Base-by-base conservation (phyloP, 2,113 vertebrate species). In the Alaudala cheleensis region DNA sequence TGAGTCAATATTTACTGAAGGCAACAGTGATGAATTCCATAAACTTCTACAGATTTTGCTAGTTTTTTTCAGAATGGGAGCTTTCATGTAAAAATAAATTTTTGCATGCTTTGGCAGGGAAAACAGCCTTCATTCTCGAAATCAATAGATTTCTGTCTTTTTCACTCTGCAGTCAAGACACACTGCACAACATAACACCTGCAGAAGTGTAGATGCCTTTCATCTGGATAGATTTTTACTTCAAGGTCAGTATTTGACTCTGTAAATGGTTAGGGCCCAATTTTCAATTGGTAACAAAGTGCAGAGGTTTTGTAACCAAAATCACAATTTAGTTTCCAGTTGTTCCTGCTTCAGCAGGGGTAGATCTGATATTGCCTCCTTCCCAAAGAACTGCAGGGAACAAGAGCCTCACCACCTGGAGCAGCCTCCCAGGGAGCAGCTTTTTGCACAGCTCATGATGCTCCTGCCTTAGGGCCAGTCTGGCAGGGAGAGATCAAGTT, bases 61-160 rank as follows among this genome's bases (percentile, higher is more conserved):
- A 4, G 6, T 64, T 81, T 81, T 81, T 50, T 76, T 78, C 53
- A 56, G 70, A 47, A 62, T 45, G 51, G 2, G 5, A 85, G 18
- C n/a, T 93, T 81, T 81, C 81, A 60, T 44, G 37, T 83, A 61
- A 92, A 92, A 82, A 85, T 53, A n/a, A 70, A 77, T 66, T 67
- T 33, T 94, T 76, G 77, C 53, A 81, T 12, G 14, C 71, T 74
- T 76, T 72, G 47, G 25, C 40, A 73, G 69, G 65, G 31, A 34
- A 87, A 90, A 12, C 54, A 88, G 22, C n/a, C 57, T 94, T 61
- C 23, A 39, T 92, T 69, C 54, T 12, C 40, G 56, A 90, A 72
- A 77, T 88, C 82, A 70, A 82, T 40, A 44, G 20, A 64, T 73
- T 88, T 37, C 57, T 94, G 50, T 92, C 78, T 77, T 69, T 13